These are phyloP conservation scores for Pipa parva DNA, from an alignment of 2,113 vertebrate species.

Conservation along the genomic window DNA sequence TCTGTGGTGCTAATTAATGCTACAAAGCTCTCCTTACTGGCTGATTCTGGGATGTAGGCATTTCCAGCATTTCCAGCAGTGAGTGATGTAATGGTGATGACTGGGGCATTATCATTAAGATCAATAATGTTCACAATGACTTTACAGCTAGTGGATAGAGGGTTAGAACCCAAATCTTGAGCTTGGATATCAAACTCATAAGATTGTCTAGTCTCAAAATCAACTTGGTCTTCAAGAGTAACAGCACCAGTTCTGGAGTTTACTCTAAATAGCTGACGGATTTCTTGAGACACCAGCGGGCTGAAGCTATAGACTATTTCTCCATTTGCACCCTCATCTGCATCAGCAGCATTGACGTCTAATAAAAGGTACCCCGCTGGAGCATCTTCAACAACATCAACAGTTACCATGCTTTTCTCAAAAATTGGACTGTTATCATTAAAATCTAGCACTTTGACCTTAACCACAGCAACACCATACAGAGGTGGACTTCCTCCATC, in stretches of 20 bases:
- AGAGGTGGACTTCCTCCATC: conserved; percentile 51
- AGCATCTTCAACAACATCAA: conserved; percentile 83
- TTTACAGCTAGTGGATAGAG: conserved; percentile 79
- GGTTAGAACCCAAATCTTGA: conserved; percentile 78
- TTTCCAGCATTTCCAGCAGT: conserved; percentile 60
- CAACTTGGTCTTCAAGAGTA: conserved; percentile 73
- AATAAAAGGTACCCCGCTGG: conserved; percentile 73
- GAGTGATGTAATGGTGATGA: conserved; percentile 85
- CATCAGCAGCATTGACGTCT: conserved; percentile 77
- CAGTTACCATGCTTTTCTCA: conserved; percentile 73
- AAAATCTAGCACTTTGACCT: conserved; percentile 81
- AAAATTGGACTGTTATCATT: conserved; percentile 93
- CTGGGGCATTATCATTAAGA: conserved; percentile 88
- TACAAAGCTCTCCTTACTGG: conserved; percentile 82
- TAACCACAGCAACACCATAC: conserved; percentile 77
- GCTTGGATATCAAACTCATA: conserved; percentile 88
- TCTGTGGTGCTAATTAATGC: conserved; percentile 89
- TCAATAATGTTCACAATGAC: conserved; percentile 84
- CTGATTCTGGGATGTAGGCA: conserved; percentile 67
- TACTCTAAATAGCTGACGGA: conserved; percentile 81
- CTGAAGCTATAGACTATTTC: conserved; percentile 84
- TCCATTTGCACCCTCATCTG: conserved; percentile 85
- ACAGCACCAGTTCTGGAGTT: conserved; percentile 79
- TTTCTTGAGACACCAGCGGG: conserved; percentile 77
- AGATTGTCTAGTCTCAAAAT: conserved; percentile 82